Base-by-base conservation (phyloP, 2,797 vertebrate genomes). In the Muscicapa comitata region DNA sequence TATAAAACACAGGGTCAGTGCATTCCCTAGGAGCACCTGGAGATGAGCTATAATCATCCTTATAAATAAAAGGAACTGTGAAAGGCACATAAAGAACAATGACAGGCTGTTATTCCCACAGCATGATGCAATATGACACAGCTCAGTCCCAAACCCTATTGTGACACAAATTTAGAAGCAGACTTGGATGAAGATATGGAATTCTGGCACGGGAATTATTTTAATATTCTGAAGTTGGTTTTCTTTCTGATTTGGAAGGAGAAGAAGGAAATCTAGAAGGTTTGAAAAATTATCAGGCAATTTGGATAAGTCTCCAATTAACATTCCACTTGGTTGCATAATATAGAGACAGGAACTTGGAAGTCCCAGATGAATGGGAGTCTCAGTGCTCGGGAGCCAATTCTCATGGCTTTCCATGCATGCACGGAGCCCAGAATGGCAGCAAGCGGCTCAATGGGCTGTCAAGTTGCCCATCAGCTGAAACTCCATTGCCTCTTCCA, bases 171-270 rank as follows among this genome's bases (percentile, higher is more conserved):
- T 91, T 72, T 48, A 76, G 61, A 79, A 94, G 58, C 24, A 78
- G 75, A 55, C 33, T 72, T 93, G 94, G 87, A 91, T 53, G 79
- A 73, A 79, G 62, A 88, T 31, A 55, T 1, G n/a, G 8, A 78
- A 53, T 83, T 75, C 92, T 91, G 85, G 89, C 79, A 76, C 1
- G 1, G 29, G 35, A 72, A 81, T 78, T 82, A 81, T 86, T 94
- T 90, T 90, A 95, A 78, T 94, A 95, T 93, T 94, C 89, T 18
- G 10, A 83, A 77, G 59, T 73, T 94, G 90, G 68, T 95, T 96
- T 96, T 94, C 43, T n/a, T 91, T 94, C 23, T 58, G 68, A 70
- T 96, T 93, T 94, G 89, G 90, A 95, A 70, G 16, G 63, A 78
- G 90, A 90, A 72, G 21, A 80, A 89, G 62, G 81, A 91, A 84